These are phyloP conservation scores for Xiphorhynchus erythropygius DNA, from an alignment of 2,797 vertebrate species.

Conservation along the genomic window DNA sequence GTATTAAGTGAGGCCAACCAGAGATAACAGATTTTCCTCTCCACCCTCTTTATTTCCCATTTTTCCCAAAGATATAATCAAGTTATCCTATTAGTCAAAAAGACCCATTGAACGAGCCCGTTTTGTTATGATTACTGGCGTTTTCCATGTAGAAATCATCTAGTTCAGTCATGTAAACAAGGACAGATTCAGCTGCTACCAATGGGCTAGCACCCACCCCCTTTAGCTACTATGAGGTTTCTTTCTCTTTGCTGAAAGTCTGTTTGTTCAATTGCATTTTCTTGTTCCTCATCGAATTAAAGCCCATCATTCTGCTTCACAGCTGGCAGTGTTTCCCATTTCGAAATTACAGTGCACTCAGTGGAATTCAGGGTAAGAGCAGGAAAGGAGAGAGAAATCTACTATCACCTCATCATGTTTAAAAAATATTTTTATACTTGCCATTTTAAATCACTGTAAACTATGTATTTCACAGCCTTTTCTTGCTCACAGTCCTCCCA, in stretches of 20 bases:
- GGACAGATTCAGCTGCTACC: not conserved
- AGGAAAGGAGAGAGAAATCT: not conserved
- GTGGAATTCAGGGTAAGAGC: not conserved
- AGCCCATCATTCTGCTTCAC: conserved; percentile 3
- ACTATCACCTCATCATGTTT: not conserved
- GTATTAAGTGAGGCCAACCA: not conserved
- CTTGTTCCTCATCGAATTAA: conserved; percentile 37
- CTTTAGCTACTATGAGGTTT: not conserved
- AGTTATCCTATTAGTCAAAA: not conserved
- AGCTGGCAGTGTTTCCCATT: not conserved
- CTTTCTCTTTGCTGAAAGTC: not conserved
- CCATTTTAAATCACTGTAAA: not conserved
- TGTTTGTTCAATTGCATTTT: conserved; percentile 43
- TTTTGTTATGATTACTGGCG: not conserved
- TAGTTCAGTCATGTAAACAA: not conserved
- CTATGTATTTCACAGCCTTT: not conserved
- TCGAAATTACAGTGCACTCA: not conserved
- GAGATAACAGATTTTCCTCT: not conserved
- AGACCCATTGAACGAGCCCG: not conserved
- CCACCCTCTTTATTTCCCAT: not conserved
- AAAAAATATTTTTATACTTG: not conserved
- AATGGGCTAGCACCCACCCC: not conserved
- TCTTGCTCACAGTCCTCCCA: not conserved
- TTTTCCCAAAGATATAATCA: not conserved
- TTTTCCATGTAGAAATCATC: not conserved